Conservation (phyloP, 2,113 vertebrate genomes). For the Pelecanoides urinatrix region DNA sequence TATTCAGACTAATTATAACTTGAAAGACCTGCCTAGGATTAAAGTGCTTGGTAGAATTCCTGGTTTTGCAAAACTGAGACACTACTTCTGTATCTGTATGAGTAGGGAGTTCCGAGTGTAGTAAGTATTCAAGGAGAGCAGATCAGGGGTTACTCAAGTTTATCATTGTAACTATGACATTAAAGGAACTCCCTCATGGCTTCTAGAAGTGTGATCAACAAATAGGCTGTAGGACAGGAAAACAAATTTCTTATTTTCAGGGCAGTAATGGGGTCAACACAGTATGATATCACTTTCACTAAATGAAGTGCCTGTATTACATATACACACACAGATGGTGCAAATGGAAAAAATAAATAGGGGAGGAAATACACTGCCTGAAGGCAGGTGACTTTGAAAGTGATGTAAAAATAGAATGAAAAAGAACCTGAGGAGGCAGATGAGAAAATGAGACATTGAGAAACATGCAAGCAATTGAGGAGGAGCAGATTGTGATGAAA, state of each 20-base stretch:
- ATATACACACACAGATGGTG: background rate
- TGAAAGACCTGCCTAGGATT: background rate
- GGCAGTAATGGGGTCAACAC: background rate
- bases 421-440: background rate
- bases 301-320: background rate
- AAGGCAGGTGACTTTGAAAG: slow-evolving; percentile 29
- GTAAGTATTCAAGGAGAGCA: background rate
- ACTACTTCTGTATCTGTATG: background rate
- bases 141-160: background rate
- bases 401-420: background rate
- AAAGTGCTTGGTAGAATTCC: background rate
- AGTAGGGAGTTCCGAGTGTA: background rate
- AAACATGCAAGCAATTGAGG: background rate
- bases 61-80: background rate
- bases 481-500: background rate
- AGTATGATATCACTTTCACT: background rate
- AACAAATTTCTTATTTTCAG: slow-evolving; percentile 18
- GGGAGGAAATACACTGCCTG: background rate
- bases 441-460: background rate
- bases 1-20: background rate
- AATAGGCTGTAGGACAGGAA: background rate
- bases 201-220: slow-evolving; percentile 11
- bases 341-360: background rate
- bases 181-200: background rate
- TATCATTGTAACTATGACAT: background rate